Evolutionary conservation across 1,140 invertebrate species (phyloP).

Genomic region (Aradophagus sp.): DNA sequence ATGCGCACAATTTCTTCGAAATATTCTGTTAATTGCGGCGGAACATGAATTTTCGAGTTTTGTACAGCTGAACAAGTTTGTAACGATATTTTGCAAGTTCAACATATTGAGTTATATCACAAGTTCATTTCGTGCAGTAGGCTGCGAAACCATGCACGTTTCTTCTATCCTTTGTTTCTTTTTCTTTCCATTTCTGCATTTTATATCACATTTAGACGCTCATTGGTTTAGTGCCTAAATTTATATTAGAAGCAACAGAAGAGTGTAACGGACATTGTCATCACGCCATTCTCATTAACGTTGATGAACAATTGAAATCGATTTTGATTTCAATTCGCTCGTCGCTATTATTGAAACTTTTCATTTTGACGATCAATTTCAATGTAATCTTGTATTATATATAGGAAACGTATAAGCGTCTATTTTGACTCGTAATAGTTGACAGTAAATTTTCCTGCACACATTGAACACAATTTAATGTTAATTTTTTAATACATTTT

Average conservation of each 20-base stretch:
- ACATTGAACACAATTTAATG: too few relatives aligned
- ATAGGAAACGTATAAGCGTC: too few relatives aligned
- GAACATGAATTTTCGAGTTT: conserved; percentile 35
- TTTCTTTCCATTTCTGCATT: conserved; percentile 49
- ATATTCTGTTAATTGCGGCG: conserved; percentile 44
- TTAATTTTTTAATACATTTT: too few relatives aligned
- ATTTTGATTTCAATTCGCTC: too few relatives aligned
- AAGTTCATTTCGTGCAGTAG: conserved; percentile 53
- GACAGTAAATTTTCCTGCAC: too few relatives aligned
- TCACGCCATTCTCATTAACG: too few relatives aligned
- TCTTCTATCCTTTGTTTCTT: too few relatives aligned
- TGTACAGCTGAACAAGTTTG: conserved; percentile 27
- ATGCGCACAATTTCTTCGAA: conserved; percentile 45
- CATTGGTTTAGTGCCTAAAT: conserved; percentile 39
- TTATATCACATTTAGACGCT: conserved; percentile 27
- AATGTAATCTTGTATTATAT: too few relatives aligned
- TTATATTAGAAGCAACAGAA: conserved; percentile 4
- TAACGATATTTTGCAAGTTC: conserved; percentile 42
- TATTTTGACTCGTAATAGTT: too few relatives aligned
- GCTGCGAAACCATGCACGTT: conserved; percentile 29
- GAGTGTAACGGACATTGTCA: conserved; percentile 14
- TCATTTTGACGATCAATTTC: too few relatives aligned
- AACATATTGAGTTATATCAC: conserved; percentile 52
- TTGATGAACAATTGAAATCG: too few relatives aligned
- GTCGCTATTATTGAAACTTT: too few relatives aligned